A percentile compares a stretch with the other conserved stretches of the same genome.
phyloP scores from a whole-genome alignment of 1,140 invertebrate genomes.

The Melitaea cinxia region DNA sequence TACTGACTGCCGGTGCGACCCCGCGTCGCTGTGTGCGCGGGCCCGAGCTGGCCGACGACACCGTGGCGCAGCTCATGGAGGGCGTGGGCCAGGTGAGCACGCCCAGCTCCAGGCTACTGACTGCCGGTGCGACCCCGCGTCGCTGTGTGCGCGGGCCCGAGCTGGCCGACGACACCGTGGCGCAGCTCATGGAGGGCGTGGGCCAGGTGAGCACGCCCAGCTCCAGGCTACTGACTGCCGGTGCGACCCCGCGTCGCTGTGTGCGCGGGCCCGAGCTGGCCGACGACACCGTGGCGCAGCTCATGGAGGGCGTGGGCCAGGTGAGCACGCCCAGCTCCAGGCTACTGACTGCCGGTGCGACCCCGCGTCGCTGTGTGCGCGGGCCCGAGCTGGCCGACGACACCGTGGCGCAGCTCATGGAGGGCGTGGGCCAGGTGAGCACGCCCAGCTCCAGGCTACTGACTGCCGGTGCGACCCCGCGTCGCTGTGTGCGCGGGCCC shows the following conservation, averaged over 20 bases:
- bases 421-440: constrained; percentile 87
- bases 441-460: constrained; percentile 86
- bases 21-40: constrained; percentile 92
- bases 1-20: constrained; percentile 92
- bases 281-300: constrained; percentile 87
- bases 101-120: constrained; percentile 89
- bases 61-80: constrained; percentile 92
- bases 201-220: constrained; percentile 82
- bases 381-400: constrained; percentile 87
- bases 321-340: constrained; percentile 81
- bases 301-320: constrained; percentile 93
- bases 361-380: constrained; percentile 93
- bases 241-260: constrained; percentile 92
- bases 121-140: constrained; percentile 90
- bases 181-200: constrained; percentile 93
- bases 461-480: constrained; percentile 92
- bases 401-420: constrained; percentile 90
- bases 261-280: constrained; percentile 88
- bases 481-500: constrained; percentile 90
- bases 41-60: constrained; percentile 86
- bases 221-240: constrained; percentile 92
- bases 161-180: constrained; percentile 87
- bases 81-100: constrained; percentile 85
- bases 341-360: constrained; percentile 93
- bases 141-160: constrained; percentile 89